Percentiles rank a stretch among this genome's conserved stretches.
These are phyloP conservation scores for Aptenodytes forsteri DNA, from an alignment of 2,113 vertebrate species.

Conservation along the genomic window DNA sequence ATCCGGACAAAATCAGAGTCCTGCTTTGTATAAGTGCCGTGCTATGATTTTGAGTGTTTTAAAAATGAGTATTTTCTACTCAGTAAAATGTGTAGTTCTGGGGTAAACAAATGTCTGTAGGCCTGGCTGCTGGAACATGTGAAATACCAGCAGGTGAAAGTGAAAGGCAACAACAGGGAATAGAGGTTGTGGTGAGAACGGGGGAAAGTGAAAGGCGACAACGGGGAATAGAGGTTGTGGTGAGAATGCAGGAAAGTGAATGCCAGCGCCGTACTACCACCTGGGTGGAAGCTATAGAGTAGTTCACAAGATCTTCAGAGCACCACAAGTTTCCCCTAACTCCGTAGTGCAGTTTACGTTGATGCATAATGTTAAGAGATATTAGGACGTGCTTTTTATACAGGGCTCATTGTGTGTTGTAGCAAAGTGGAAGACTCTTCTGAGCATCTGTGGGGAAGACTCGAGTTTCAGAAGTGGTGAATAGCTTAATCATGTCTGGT, in stretches of 20 bases:
- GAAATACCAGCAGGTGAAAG: fast-evolving
- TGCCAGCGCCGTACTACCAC: fast-evolving
- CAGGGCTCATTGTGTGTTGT: neutral
- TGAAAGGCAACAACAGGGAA: neutral
- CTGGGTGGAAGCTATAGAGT: neutral
- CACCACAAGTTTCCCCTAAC: neutral
- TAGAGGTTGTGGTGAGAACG: neutral
- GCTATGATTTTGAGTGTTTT: neutral
- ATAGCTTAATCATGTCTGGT: neutral
- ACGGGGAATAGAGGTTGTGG: neutral
- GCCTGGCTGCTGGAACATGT: neutral
- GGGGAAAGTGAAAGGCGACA: neutral
- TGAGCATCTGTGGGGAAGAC: neutral
- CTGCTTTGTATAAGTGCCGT: neutral
- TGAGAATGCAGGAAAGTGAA: neutral
- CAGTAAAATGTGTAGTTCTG: neutral
- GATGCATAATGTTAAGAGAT: neutral
- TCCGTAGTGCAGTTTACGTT: neutral
- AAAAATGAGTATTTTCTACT: neutral
- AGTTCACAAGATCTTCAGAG: neutral
- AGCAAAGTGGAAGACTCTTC: neutral
- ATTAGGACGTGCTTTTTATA: neutral
- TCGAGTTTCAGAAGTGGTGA: neutral
- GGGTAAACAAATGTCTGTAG: neutral
- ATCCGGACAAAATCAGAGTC: neutral